These are phyloP conservation scores for Pristis pectinata DNA, from an alignment of 2,797 vertebrate genomes.

Conservation along the genomic window DNA sequence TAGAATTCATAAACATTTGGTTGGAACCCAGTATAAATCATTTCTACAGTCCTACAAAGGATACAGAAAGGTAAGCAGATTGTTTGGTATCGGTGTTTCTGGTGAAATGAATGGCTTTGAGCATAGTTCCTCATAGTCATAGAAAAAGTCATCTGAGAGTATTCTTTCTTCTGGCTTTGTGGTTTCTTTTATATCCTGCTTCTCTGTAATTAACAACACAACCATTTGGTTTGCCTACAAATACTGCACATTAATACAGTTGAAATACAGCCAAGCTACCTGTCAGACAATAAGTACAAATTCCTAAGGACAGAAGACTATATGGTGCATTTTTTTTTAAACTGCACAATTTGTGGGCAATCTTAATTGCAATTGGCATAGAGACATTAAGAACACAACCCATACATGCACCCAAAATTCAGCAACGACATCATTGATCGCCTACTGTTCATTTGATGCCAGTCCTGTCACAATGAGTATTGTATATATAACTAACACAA, in stretches of 20 bases:
- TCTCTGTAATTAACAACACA: background rate
- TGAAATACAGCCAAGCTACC: background rate
- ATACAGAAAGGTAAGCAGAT: slow-evolving; percentile 81
- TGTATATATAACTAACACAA: too few species aligned
- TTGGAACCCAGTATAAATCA: background rate
- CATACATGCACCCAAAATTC: too few species aligned
- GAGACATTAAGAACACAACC: too few species aligned
- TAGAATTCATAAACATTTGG: too few species aligned
- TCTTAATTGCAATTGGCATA: too few species aligned
- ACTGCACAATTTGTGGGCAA: too few species aligned
- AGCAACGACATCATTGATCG: too few species aligned
- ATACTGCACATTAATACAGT: background rate
- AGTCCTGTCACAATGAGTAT: too few species aligned
- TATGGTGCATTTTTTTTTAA: too few species aligned
- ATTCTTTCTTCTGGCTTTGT: slow-evolving; percentile 45
- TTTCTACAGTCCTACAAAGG: slow-evolving; percentile 48
- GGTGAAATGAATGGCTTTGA: slow-evolving; percentile 64
- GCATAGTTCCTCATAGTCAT: slow-evolving; percentile 61
- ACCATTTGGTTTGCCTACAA: background rate
- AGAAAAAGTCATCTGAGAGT: slow-evolving; percentile 61
- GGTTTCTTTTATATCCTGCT: slow-evolving; percentile 12
- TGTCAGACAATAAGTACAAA: background rate
- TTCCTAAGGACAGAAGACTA: background rate
- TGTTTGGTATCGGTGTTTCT: slow-evolving; percentile 61
- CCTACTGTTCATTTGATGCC: too few species aligned